phyloP scores from a whole-genome alignment of 2,888 invertebrate species.

The Pristionchus mayeri region DNA sequence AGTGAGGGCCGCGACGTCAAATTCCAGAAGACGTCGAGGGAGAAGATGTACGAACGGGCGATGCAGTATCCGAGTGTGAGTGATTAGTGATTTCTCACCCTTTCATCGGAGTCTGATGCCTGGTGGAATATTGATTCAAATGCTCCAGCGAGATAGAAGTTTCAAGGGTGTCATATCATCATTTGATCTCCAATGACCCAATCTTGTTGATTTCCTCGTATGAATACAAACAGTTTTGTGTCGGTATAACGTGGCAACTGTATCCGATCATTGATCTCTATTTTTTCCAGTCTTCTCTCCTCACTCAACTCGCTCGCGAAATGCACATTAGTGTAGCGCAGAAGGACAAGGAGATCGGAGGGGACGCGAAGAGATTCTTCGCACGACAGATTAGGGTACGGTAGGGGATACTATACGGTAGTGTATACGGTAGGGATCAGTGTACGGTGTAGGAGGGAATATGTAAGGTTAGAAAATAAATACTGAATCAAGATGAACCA shows the following conservation, averaged over 20 bases:
- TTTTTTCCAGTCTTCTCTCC: background rate
- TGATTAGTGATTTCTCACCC: too few species aligned
- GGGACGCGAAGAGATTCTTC: slow-evolving; percentile 40
- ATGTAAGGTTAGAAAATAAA: too few species aligned
- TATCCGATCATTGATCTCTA: background rate
- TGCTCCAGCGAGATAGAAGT: too few species aligned
- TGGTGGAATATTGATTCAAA: too few species aligned
- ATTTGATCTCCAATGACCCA: too few species aligned
- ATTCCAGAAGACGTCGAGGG: background rate
- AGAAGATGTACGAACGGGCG: slow-evolving; percentile 27
- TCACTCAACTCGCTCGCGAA: background rate
- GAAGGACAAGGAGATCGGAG: slow-evolving; percentile 19
- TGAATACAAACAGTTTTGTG: too few species aligned
- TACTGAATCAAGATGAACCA: too few species aligned
- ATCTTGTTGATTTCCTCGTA: too few species aligned
- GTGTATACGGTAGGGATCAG: background rate
- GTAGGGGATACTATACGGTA: background rate
- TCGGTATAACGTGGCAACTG: too few species aligned
- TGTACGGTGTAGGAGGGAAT: too few species aligned
- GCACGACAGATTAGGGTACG: slow-evolving; percentile 47
- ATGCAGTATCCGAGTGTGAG: background rate
- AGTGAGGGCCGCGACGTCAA: slow-evolving; percentile 11
- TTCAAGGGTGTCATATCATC: too few species aligned
- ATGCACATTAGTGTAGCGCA: background rate
- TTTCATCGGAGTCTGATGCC: too few species aligned